Evolutionary conservation across 2,113 vertebrate genomes (phyloP).

Genomic region (Bagarius yarrelli): DNA sequence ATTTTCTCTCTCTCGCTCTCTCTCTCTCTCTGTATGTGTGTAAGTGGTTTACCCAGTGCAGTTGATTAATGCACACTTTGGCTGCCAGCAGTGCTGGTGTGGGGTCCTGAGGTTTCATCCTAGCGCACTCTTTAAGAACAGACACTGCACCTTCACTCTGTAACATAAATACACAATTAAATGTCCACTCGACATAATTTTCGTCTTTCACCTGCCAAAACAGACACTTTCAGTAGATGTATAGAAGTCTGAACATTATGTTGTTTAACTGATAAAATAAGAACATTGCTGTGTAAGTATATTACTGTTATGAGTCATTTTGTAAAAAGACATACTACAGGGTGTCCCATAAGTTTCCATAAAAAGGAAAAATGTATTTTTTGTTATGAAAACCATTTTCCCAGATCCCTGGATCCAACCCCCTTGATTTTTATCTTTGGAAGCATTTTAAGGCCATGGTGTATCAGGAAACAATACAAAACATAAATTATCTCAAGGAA

Average conservation of each 20-base stretch:
- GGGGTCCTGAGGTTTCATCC: conserved; percentile 86
- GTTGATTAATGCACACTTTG: conserved; percentile 92
- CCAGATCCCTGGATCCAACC: no score
- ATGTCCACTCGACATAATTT: not conserved
- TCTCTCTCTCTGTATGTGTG: not conserved
- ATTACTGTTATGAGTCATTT: no score
- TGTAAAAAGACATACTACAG: no score
- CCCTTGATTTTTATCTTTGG: no score
- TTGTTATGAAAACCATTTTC: no score
- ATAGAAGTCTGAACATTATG: not conserved
- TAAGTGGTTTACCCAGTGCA: conserved; percentile 86
- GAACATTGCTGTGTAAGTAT: not conserved
- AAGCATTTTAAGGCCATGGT: no score
- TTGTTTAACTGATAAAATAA: not conserved
- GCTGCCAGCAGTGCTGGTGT: conserved; percentile 87
- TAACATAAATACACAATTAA: conserved; percentile 24
- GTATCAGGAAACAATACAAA: no score
- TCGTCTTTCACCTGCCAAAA: not conserved
- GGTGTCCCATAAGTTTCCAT: no score
- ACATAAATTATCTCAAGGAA: no score
- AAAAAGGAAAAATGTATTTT: no score
- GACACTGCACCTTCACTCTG: conserved; percentile 89
- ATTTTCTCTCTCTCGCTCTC: not conserved
- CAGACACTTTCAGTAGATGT: no score
- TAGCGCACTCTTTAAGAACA: conserved; percentile 86